Conservation (phyloP, 2,797 vertebrate genomes). For the Hydrolagus colliei region DNA sequence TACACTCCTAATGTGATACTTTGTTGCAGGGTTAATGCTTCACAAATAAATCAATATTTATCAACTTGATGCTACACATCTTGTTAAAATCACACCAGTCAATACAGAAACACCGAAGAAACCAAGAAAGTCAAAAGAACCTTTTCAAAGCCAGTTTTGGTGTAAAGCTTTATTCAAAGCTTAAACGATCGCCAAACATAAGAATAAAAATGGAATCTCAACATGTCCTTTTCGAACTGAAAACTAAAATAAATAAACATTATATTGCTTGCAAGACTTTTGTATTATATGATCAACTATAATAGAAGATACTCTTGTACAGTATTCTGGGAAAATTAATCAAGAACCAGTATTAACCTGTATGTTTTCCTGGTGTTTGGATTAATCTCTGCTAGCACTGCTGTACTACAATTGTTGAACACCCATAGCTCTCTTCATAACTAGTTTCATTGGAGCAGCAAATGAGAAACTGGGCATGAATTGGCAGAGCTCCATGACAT, state of each 20-base stretch:
- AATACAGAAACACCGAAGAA: background rate
- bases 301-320: too few species aligned
- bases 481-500: too few species aligned
- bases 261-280: background rate
- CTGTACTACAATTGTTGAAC: too few species aligned
- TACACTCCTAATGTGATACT: background rate
- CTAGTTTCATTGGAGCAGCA: too few species aligned
- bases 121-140: background rate
- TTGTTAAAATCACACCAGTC: background rate
- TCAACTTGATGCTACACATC: background rate
- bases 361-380: too few species aligned
- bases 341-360: too few species aligned
- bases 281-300: too few species aligned
- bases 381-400: too few species aligned
- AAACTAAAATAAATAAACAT: background rate
- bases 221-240: background rate
- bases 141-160: background rate
- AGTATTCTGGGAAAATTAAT: too few species aligned
- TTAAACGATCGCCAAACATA: background rate
- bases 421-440: too few species aligned
- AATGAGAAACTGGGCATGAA: too few species aligned
- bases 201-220: background rate
- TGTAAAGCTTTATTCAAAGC: background rate
- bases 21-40: background rate
- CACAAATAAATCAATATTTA: background rate